Percentiles rank a stretch among this genome's conserved stretches.
phyloP scores from a whole-genome alignment of 2,888 invertebrate species.

The Nomada fabriciana region DNA sequence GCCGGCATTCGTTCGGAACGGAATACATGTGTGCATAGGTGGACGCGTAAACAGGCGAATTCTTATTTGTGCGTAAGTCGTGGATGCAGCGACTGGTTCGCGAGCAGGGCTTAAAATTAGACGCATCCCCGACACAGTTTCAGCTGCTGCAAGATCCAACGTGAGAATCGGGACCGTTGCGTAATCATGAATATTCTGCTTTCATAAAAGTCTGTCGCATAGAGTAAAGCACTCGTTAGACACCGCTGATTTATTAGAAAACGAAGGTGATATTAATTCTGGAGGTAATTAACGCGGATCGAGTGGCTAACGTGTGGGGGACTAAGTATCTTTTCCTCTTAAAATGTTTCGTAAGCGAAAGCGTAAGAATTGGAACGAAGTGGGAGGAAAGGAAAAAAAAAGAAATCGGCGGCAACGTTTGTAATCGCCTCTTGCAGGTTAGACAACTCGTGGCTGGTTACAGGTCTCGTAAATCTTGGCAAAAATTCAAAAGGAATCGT shows the following conservation, averaged over 20 bases:
- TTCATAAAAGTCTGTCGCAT: conserved; percentile 11
- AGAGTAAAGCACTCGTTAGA: background rate
- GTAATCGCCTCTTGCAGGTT: conserved; percentile 45
- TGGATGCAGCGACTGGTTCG: background rate
- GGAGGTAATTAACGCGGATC: background rate
- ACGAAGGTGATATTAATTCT: background rate
- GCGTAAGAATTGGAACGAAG: too few relatives aligned
- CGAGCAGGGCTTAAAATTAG: conserved; percentile 64
- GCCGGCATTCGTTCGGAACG: conserved; percentile 10
- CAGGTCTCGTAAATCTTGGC: conserved; percentile 46
- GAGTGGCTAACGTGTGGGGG: too few relatives aligned
- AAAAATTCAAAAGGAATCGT: conserved; percentile 52
- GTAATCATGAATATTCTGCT: conserved; percentile 48
- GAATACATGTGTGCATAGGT: conserved; percentile 12
- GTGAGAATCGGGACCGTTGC: conserved; percentile 39
- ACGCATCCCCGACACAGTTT: conserved; percentile 62
- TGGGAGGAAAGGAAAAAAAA: background rate
- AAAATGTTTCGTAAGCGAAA: too few relatives aligned
- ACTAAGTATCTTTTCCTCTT: too few relatives aligned
- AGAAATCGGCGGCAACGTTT: conserved; percentile 8
- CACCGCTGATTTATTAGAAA: background rate
- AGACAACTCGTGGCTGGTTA: conserved; percentile 38
- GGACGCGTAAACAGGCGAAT: conserved; percentile 26
- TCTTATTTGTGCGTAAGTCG: conserved; percentile 41
- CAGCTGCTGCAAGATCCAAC: conserved; percentile 31